Base-by-base conservation (phyloP, 2,113 vertebrate genomes). In the Toxotes chatareus region DNA sequence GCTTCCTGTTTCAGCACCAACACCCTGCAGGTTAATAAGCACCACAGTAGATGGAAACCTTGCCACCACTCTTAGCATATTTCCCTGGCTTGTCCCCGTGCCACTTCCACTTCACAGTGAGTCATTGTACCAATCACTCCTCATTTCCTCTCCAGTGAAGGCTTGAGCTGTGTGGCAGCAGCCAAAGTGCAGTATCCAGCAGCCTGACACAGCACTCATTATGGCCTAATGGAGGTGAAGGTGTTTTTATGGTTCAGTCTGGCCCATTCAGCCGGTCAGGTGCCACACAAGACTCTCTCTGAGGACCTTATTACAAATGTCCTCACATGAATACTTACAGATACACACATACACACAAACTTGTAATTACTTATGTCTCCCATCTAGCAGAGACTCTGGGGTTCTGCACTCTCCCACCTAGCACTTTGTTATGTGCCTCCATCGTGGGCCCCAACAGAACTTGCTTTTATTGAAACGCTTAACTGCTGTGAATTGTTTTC, bases 91-190 rank as follows among this genome's bases (percentile, higher is more conserved):
- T 85, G 65, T 84, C 80, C 74, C 65, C 65, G 74, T 83, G 82
- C 89, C 85, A 85, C 80, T 88, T 93, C 49, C 63, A 79, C 79
- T 86, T 88, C 83, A 93, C 93, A 94, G 89, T 92, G 89, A 93
- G 67, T 87, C 91, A 93, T 93, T 94, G 93, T 95, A 84, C 74
- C 82, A n/a, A 86, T 90, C 90, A 70, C 72, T 84, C 78, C 83
- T 88, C 73, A 90, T 93, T 93, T 93, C 92, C 91, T 90, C 64
- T 44, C 10, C 23, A 8, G 64, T 73, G 88, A 86, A n/a, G 49
- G 81, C 79, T 66, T 77, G 64, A 44, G 86, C 76, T 84, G 73
- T 83, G 75, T 83, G 86, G 62, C 74, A 79, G 86, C 62, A 85
- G 83, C 71, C 77, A 76, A 66, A 81, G 32, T 53, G 81, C 65